phyloP scores from a whole-genome alignment of 2,888 invertebrate species.

The Standfussiana lucernea region DNA sequence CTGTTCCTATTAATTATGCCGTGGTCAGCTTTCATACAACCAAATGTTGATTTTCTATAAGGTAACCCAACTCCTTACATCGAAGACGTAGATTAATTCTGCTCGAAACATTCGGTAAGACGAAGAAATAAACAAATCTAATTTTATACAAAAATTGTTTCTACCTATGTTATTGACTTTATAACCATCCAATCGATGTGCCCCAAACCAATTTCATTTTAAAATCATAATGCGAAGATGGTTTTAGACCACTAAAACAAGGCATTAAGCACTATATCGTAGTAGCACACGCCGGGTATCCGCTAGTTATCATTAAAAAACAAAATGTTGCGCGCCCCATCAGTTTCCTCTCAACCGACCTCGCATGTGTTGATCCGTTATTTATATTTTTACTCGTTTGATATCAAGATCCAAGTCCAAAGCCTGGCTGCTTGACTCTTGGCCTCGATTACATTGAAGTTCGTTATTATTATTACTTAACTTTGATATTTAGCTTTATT shows the following conservation, averaged over 20 bases:
- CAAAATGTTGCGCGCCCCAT: constrained; percentile 73
- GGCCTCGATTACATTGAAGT: constrained; percentile 35
- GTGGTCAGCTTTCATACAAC: background rate
- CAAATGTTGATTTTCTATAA: background rate
- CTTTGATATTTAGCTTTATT: background rate
- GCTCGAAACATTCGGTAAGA: background rate
- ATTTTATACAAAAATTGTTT: too few relatives aligned
- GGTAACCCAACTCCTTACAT: background rate
- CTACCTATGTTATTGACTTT: too few relatives aligned
- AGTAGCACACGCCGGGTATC: too few relatives aligned
- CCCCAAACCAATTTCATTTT: too few relatives aligned
- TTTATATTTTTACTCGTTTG: constrained; percentile 76
- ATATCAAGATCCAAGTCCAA: constrained; percentile 75
- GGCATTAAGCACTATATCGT: too few relatives aligned
- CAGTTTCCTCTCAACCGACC: constrained; percentile 77
- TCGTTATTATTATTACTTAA: constrained; percentile 20
- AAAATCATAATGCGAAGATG: too few relatives aligned
- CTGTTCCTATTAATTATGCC: background rate
- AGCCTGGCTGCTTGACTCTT: constrained; percentile 46
- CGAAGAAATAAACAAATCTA: background rate
- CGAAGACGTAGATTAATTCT: background rate
- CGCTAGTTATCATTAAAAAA: constrained; percentile 13
- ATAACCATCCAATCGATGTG: too few relatives aligned
- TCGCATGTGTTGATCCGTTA: constrained; percentile 74
- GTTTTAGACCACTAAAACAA: too few relatives aligned